Conservation (phyloP, 2,888 invertebrate genomes). For the Candidula unifasciata region DNA sequence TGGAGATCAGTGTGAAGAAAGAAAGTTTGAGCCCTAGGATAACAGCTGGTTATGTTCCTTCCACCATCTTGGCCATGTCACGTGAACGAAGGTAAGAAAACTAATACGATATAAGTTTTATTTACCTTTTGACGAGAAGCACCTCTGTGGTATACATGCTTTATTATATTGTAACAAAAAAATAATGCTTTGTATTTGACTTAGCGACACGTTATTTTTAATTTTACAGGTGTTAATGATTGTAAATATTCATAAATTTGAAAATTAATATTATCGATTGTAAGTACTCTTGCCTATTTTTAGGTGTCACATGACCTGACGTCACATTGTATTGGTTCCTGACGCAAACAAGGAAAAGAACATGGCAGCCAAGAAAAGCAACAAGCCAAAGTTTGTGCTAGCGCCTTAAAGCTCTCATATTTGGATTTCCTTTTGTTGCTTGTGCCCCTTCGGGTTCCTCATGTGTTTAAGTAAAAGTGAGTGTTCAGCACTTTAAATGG, state of each 20-base stretch:
- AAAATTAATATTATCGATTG: slow-evolving; percentile 53
- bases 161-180: neutral
- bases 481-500: slow-evolving; percentile 62
- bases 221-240: too few relatives aligned
- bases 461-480: neutral
- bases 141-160: neutral
- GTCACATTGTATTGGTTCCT: slow-evolving; percentile 73
- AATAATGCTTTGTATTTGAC: too few relatives aligned
- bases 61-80: slow-evolving; percentile 46
- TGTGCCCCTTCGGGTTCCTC: neutral
- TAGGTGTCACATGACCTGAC: slow-evolving; percentile 65
- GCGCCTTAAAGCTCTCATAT: slow-evolving; percentile 34
- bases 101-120: neutral
- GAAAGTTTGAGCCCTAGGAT: neutral
- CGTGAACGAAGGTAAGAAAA: slow-evolving; percentile 11
- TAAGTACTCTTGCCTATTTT: slow-evolving; percentile 49
- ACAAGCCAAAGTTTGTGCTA: slow-evolving; percentile 45
- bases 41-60: neutral
- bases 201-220: too few relatives aligned
- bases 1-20: neutral
- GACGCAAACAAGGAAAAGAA: slow-evolving; percentile 72
- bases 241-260: too few relatives aligned
- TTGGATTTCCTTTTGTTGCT: neutral
- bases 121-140: slow-evolving; percentile 13
- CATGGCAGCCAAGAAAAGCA: slow-evolving; percentile 68